phyloP scores from a whole-genome alignment of 2,797 vertebrate species.

The Cyclopterus lumpus region DNA sequence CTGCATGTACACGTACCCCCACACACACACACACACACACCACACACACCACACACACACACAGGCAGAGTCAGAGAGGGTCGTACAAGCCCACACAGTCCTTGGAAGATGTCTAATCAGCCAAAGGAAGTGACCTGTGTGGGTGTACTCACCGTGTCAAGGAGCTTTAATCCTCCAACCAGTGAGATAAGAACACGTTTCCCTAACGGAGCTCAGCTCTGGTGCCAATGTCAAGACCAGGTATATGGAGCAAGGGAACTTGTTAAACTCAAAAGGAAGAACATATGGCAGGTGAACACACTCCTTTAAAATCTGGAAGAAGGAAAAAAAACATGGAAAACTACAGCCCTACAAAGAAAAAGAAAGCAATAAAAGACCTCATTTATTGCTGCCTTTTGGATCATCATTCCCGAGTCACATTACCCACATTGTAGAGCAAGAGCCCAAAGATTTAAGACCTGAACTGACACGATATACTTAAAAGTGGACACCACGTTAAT shows the following conservation, averaged over 20 bases:
- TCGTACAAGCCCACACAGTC: conserved; percentile 5
- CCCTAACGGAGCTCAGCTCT: background rate
- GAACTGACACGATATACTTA: background rate
- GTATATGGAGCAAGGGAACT: background rate
- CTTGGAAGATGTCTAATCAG: conserved; percentile 27
- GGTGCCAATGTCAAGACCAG: background rate
- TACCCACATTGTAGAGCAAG: background rate
- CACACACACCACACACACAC: background rate
- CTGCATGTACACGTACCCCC: background rate
- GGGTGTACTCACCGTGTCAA: background rate
- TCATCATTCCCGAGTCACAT: background rate
- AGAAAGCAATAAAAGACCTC: background rate
- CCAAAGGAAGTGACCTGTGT: conserved; percentile 15
- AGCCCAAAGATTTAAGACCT: background rate
- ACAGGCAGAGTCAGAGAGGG: background rate
- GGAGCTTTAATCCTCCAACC: conserved; percentile 7
- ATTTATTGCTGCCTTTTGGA: background rate
- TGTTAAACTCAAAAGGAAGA: background rate
- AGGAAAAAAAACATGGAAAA: background rate
- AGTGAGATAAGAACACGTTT: conserved; percentile 11
- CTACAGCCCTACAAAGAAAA: background rate
- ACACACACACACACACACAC: background rate
- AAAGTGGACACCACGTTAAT: background rate
- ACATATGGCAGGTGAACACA: background rate
- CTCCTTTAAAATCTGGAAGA: background rate